A percentile compares a stretch with the other conserved stretches of the same genome.
These are phyloP conservation scores for Lasius fuliginosus DNA, from an alignment of 2,888 invertebrate species.

Conservation along the genomic window DNA sequence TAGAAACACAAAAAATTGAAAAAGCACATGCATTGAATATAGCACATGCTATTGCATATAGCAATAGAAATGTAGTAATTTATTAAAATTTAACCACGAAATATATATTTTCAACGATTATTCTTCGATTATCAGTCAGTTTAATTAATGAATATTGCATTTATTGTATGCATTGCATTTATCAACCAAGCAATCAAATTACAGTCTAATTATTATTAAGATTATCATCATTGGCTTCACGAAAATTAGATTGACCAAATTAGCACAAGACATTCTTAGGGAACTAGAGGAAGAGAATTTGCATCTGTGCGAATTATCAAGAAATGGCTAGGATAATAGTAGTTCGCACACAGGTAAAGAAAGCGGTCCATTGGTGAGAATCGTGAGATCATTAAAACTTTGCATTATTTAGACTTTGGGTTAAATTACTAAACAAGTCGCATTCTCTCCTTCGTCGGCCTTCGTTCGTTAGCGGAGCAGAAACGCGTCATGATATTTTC, in stretches of 20 bases:
- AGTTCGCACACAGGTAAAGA: constrained; percentile 46
- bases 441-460: constrained; percentile 50
- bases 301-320: constrained; percentile 42
- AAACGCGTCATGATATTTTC: constrained; percentile 43
- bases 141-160: not conserved
- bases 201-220: constrained; percentile 30
- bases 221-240: constrained; percentile 1
- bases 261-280: constrained; percentile 16
- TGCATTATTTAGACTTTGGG: constrained; percentile 73
- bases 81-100: not conserved
- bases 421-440: constrained; percentile 68
- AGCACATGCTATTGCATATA: not conserved
- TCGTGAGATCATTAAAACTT: constrained; percentile 75
- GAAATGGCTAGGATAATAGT: constrained; percentile 54
- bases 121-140: not conserved
- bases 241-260: constrained; percentile 39
- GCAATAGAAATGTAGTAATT: not conserved
- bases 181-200: constrained; percentile 3
- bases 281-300: constrained; percentile 3
- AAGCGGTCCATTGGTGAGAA: constrained; percentile 61
- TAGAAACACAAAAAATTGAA: not conserved
- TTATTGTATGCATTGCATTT: not conserved
- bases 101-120: constrained; percentile 5
- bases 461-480: constrained; percentile 65
- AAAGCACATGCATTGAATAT: not conserved